Evolutionary conservation across 2,113 vertebrate species (phyloP), one percentile per base, ranked within the genome.

Genomic region (Puffinus mauretanicus): DNA sequence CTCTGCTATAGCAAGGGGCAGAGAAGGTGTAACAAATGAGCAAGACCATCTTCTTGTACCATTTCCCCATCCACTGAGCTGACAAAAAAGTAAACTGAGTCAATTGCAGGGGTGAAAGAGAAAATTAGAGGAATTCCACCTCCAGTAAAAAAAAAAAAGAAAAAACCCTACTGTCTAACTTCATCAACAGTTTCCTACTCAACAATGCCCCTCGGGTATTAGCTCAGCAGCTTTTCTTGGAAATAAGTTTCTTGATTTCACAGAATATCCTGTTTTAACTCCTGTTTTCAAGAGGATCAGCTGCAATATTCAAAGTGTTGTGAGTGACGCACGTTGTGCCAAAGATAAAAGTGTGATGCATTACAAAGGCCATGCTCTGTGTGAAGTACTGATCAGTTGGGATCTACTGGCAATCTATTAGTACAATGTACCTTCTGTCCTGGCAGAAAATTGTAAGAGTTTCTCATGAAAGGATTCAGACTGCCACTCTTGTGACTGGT

Each of bases 61-160:
- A 83, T 7, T 16, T 73, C 30, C 34, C 38, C 38, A 44, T 54
- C 44, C 78, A 17, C 51, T 10, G 9, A 69, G n/a, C 8, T 69
- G 46, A 66, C 9, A 16, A 18, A 72, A 69, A 72, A 24, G 15
- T 27, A 54, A 76, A 46, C 9, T 10, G 22, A 49, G 29, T 57
- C 26, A 85, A 1, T 5, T 47, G 12, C 0, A 1, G 30, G 11
- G 3, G 24, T 9, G 8, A 25, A 61, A n/a, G 51, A 29, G 21
- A 34, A 9, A 54, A 24, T 30, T 18, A 51, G 20, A 82, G 17
- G 22, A 86, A 67, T 58, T 75, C 15, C 8, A 91, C 11, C 26
- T 52, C 19, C 36, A n/a, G 7, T 26, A 21, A 20, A 51, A 60
- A 75, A 49, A 51, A 18, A 3, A 16, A 7, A 26, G 26, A 54